Conservation (phyloP, 2,888 invertebrate species). For the Drosophila emarginata region DNA sequence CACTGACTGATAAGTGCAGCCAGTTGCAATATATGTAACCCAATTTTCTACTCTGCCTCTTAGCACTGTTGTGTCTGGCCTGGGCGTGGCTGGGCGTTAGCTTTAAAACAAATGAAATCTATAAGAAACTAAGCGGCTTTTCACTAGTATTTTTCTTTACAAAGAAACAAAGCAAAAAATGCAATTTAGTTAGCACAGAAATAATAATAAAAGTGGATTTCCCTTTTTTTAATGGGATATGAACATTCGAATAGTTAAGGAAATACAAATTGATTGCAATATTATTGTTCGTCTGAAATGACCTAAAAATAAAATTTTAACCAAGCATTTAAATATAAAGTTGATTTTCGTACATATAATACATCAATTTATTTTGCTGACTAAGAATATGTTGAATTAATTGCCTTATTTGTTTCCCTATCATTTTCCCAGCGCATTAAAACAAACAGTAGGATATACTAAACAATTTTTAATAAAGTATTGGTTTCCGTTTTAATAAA, state of each 20-base stretch:
- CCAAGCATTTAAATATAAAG: not conserved
- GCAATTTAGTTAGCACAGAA: conserved; percentile 40
- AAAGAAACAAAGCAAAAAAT: conserved; percentile 25
- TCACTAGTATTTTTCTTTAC: conserved; percentile 47
- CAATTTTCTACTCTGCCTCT: not conserved
- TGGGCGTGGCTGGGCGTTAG: not conserved
- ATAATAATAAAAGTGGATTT: not conserved
- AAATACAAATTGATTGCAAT: not conserved
- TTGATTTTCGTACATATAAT: not conserved
- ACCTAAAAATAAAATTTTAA: not conserved
- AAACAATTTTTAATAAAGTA: not conserved
- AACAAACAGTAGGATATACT: not conserved
- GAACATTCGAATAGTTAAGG: not conserved
- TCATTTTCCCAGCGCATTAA: not conserved
- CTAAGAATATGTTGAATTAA: not conserved
- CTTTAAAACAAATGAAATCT: conserved; percentile 41
- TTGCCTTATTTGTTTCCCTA: too few species aligned
- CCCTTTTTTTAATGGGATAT: conserved; percentile 3
- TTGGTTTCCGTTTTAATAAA: not conserved
- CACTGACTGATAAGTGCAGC: conserved; percentile 51
- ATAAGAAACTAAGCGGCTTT: conserved; percentile 64
- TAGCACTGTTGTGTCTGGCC: not conserved
- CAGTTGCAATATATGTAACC: conserved; percentile 34
- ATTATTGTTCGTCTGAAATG: not conserved
- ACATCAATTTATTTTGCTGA: not conserved